These are phyloP conservation scores for Hofmannophila pseudospretella DNA, from an alignment of 2,888 invertebrate species.

Conservation along the genomic window DNA sequence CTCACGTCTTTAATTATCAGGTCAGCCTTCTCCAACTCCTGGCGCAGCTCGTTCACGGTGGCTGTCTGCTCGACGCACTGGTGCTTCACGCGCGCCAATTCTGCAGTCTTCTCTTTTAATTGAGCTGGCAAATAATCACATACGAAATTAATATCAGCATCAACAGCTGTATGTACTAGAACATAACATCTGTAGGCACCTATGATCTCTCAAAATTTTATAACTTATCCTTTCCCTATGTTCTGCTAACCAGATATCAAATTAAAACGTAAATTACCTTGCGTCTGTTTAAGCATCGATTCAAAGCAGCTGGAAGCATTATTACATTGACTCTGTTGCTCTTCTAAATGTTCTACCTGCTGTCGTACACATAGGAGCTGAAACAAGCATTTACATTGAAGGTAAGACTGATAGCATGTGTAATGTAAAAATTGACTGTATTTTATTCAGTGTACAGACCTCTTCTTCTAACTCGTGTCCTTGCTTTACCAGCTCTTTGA, in stretches of 20 bases:
- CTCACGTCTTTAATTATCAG: background rate
- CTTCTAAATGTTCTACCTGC: conserved; percentile 28
- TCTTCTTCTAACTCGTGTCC: conserved; percentile 36
- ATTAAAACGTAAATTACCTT: conserved; percentile 45
- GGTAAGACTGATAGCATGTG: background rate
- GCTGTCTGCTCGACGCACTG: conserved; percentile 24
- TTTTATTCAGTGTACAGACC: too few relatives aligned
- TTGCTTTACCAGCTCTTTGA: conserved; percentile 23
- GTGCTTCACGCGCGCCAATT: conserved; percentile 24
- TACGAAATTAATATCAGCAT: too few relatives aligned
- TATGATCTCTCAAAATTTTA: too few relatives aligned
- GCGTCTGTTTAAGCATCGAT: conserved; percentile 30
- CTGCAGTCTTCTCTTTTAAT: conserved; percentile 8
- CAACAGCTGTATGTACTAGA: too few relatives aligned
- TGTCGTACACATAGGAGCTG: conserved; percentile 31
- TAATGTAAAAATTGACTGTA: background rate
- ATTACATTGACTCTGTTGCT: conserved; percentile 19
- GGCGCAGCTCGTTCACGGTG: conserved; percentile 24
- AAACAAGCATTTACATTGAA: conserved; percentile 11
- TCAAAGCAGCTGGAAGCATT: conserved; percentile 27
- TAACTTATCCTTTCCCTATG: too few relatives aligned
- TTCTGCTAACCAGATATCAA: too few relatives aligned
- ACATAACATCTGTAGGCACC: too few relatives aligned
- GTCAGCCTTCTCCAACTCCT: conserved; percentile 30
- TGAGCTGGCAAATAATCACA: too few relatives aligned